These are phyloP conservation scores for Misgurnus anguillicaudatus DNA, from an alignment of 2,113 vertebrate species.

Conservation along the genomic window DNA sequence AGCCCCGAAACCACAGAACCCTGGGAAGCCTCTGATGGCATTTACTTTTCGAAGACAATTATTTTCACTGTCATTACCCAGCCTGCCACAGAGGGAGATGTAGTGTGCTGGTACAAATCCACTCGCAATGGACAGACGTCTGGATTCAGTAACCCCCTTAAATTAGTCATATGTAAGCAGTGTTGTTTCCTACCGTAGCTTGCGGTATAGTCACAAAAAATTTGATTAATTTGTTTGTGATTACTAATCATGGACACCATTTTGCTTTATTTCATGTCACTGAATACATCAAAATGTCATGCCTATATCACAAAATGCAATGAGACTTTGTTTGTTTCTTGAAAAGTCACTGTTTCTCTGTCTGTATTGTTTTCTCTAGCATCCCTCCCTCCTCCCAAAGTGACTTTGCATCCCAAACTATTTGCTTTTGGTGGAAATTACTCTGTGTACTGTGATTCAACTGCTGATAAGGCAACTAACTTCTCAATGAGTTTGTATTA, in stretches of 20 bases:
- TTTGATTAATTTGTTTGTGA: no score
- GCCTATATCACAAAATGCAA: no score
- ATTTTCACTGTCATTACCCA: neutral
- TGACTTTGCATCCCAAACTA: neutral
- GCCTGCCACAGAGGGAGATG: neutral
- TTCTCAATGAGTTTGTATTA: conserved; percentile 37
- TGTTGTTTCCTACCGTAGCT: no score
- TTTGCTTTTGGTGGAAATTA: conserved; percentile 35
- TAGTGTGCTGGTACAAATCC: conserved; percentile 45
- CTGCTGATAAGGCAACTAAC: neutral
- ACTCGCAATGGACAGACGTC: neutral
- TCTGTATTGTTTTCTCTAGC: conserved; percentile 23
- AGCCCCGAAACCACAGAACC: neutral
- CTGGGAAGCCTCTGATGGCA: neutral
- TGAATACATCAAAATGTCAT: no score
- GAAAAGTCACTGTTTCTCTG: neutral
- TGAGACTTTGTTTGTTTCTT: no score
- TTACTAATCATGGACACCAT: no score
- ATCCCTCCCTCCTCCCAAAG: conserved; percentile 11
- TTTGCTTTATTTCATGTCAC: no score
- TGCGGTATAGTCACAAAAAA: no score
- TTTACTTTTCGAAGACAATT: fast-evolving
- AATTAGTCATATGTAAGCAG: conserved; percentile 36
- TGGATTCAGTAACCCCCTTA: conserved; percentile 26
- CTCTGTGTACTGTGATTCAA: neutral